Conservation (phyloP, 2,888 invertebrate species). For the Boloria euphrosyne region DNA sequence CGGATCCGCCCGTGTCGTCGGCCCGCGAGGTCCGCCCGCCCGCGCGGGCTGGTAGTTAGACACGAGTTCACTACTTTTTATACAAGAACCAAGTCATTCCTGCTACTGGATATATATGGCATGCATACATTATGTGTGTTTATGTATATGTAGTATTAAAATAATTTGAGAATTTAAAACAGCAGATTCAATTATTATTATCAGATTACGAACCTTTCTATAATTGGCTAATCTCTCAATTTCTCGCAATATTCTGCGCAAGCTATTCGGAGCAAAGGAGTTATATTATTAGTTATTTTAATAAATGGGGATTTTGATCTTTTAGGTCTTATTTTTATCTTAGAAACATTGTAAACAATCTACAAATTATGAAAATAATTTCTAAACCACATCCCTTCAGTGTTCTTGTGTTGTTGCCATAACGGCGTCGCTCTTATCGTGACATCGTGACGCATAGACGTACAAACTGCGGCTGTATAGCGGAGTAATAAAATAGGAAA, state of each 20-base stretch:
- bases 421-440: constrained; percentile 9
- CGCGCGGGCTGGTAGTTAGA: not conserved
- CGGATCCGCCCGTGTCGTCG: not conserved
- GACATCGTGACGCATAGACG: constrained; percentile 8
- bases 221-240: no score
- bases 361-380: not conserved
- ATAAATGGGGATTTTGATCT: no score
- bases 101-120: not conserved
- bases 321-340: no score
- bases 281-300: no score
- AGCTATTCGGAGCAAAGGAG: no score
- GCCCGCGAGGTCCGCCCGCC: not conserved
- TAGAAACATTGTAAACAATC: not conserved
- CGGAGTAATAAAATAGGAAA: constrained; percentile 13
- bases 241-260: no score
- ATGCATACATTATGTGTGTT: not conserved
- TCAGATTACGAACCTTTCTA: no score
- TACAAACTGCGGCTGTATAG: not conserved
- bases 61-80: constrained; percentile 4
- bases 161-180: not conserved
- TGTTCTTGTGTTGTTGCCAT: not conserved
- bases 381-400: not conserved
- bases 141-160: not conserved
- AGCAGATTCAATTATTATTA: no score
- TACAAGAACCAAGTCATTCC: constrained; percentile 8